These are phyloP conservation scores for Macrochelys suwanniensis DNA, from an alignment of 2,797 vertebrate genomes.

Conservation along the genomic window DNA sequence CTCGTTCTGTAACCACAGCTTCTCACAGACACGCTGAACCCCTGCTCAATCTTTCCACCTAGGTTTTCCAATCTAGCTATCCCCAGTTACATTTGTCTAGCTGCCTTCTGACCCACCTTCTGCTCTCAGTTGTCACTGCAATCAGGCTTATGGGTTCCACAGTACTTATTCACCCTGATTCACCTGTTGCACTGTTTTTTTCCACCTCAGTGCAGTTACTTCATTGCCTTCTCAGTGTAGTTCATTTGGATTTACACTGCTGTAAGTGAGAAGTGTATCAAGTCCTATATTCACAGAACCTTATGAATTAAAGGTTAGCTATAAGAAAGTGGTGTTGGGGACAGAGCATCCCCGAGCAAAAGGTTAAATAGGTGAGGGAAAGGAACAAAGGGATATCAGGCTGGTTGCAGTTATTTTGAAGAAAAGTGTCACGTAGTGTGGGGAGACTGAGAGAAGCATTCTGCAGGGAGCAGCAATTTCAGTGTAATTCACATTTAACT, in stretches of 20 bases:
- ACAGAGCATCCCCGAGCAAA: not conserved
- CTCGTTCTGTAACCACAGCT: not conserved
- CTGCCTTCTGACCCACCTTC: not conserved
- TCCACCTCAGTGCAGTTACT: not conserved
- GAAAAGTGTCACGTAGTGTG: fast-evolving
- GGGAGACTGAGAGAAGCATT: not conserved
- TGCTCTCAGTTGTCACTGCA: not conserved
- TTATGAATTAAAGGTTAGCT: not conserved
- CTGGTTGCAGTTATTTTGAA: not conserved
- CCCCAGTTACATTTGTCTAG: not conserved
- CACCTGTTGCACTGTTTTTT: not conserved
- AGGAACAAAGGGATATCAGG: not conserved
- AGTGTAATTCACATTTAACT: not conserved
- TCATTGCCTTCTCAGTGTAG: not conserved
- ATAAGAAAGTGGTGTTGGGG: not conserved
- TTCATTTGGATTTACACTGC: not conserved
- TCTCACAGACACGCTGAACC: not conserved
- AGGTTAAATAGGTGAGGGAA: not conserved
- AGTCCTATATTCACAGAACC: not conserved
- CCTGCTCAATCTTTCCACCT: not conserved
- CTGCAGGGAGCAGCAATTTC: not conserved
- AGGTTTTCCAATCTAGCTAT: not conserved
- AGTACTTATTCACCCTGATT: not conserved
- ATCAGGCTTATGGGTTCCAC: too few species aligned
- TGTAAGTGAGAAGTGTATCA: not conserved